Evolutionary conservation across 2,888 invertebrate species (phyloP), one percentile per base, ranked within the genome.

Genomic region (Heteropelma amictum): DNA sequence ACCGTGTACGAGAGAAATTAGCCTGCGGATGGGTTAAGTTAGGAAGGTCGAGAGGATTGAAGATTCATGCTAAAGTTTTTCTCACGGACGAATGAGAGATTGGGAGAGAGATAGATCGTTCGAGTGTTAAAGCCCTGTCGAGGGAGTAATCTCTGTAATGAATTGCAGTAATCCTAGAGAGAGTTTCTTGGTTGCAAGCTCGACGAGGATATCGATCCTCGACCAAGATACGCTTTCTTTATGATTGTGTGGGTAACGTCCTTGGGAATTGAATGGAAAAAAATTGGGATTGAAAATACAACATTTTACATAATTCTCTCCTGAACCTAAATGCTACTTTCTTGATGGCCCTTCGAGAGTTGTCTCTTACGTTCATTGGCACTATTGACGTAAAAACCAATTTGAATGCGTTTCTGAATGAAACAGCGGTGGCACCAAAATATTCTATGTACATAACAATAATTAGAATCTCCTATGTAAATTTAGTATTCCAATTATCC

Each of bases 141-240:
- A 70, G 75, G 65, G 70, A 75, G 49, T 75, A 75, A 75, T 71
- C 70, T 61, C 70, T 67, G 70, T 75, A 75, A 75, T 75, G 70
- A 67, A 75, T 75, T 75, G 67, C 67, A 53, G 75, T 75, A 67
- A 71, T 75, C 61, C 70, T 54, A 21, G 61, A 49, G 70, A 54
- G 75, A 54, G 53, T 71, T 70, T 70, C 65, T 61, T 61, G 65
- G 65, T 71, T 49, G 28, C 51, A 49, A 35, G 63, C 58, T 75
- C 70, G 60, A 49, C 75, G 56, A 49, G 35, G 42, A 63, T 45
- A 67, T 71, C 70, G 75, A 75, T 71, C 67, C 61, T 63, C 42
- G 19, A 56, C 49, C 54, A 51, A 67, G 42, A 51, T 54, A 61
- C 56, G 21, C 19, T 42, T 12, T 56, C 49, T 42, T 33, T 47